phyloP scores from a whole-genome alignment of 2,797 vertebrate genomes.

The Mus minutoides region DNA sequence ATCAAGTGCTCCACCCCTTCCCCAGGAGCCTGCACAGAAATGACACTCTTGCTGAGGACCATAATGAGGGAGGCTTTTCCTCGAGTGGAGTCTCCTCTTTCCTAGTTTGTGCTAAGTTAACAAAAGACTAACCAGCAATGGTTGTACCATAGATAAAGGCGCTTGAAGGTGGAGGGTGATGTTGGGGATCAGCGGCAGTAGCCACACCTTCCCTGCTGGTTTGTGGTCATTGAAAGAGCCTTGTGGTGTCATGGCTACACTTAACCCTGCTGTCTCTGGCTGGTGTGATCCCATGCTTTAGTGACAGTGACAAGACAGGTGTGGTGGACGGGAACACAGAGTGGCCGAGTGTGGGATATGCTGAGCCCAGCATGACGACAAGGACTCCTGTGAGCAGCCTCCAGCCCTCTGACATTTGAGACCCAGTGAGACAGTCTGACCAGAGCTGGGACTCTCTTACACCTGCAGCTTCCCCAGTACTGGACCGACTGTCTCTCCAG shows the following conservation, averaged over 20 bases:
- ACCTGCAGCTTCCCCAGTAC: background rate
- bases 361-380: too few relatives aligned
- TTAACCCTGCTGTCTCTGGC: background rate
- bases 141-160: background rate
- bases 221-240: background rate
- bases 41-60: accelerated
- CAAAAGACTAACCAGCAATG: background rate
- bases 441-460: background rate
- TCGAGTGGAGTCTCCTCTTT: background rate
- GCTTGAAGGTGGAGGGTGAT: background rate
- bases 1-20: background rate
- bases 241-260: background rate
- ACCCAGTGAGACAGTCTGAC: background rate
- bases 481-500: background rate
- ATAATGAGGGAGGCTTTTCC: background rate
- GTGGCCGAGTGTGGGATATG: background rate
- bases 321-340: background rate
- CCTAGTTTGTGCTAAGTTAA: background rate
- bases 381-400: background rate
- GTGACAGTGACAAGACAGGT: background rate
- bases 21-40: background rate
- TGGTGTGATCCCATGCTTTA: background rate
- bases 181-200: background rate
- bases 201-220: background rate
- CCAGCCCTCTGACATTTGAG: background rate